phyloP scores from a whole-genome alignment of 2,888 invertebrate species.

The Drosophila subquinaria region DNA sequence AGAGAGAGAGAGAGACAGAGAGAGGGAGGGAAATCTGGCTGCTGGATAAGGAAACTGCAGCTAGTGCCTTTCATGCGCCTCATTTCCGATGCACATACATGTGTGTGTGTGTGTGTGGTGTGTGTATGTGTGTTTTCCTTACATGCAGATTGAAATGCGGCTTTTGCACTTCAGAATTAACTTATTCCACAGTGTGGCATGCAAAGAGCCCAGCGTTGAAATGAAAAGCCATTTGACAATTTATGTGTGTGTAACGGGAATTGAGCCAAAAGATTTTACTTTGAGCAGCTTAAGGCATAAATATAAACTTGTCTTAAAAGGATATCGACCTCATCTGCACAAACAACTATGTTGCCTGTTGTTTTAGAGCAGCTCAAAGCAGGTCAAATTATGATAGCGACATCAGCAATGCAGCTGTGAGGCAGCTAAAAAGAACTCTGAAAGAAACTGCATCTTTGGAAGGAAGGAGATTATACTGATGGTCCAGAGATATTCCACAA shows the following conservation, averaged over 20 bases:
- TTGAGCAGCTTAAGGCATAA: constrained; percentile 5
- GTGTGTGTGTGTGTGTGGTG: constrained; percentile 2
- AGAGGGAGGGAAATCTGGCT: constrained; percentile 5
- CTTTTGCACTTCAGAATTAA: constrained; percentile 59
- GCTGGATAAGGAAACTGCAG: constrained; percentile 49
- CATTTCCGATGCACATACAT: constrained; percentile 54
- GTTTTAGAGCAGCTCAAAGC: background rate
- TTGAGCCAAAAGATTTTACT: constrained; percentile 9
- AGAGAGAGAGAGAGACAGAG: background rate
- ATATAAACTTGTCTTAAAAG: constrained; percentile 25
- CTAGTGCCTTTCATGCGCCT: constrained; percentile 50
- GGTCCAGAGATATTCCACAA: background rate
- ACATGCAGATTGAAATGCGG: constrained; percentile 54
- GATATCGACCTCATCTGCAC: constrained; percentile 38
- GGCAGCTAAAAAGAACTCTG: background rate
- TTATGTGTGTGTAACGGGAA: background rate
- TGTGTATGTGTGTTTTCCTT: constrained; percentile 2
- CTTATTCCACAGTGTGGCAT: constrained; percentile 46
- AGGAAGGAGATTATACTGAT: too few species aligned
- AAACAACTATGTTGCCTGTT: background rate
- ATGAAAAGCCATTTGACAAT: constrained; percentile 53
- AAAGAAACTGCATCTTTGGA: background rate
- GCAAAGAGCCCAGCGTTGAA: constrained; percentile 24
- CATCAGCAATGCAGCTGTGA: constrained; percentile 18
- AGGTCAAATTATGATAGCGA: constrained; percentile 20